phyloP scores from a whole-genome alignment of 30 jellyfish, hydroid and myxozoan genomes.

The Turritopsis dohrnii region DNA sequence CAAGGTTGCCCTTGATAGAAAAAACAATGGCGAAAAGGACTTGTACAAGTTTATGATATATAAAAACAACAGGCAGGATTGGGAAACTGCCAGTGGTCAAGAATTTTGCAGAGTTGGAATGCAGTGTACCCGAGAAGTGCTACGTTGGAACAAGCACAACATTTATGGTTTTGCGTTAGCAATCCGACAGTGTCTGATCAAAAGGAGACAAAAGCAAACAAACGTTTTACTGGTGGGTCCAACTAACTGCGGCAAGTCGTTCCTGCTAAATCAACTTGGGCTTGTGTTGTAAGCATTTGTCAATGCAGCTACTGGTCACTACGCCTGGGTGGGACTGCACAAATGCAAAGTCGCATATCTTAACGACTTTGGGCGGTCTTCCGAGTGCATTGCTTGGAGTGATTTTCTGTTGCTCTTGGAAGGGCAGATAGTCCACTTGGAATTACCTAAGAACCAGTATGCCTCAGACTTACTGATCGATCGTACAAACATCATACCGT shows the following conservation, averaged over 20 bases:
- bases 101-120: too few relatives aligned
- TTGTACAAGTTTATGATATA: too few relatives aligned
- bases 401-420: slow-evolving; percentile 27
- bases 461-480: slow-evolving; percentile 27
- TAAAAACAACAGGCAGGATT: too few relatives aligned
- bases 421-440: slow-evolving; percentile 48
- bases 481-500: slow-evolving; percentile 18
- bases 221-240: slow-evolving; percentile 1
- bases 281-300: slow-evolving; percentile 4
- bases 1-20: too few relatives aligned
- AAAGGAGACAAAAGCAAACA: not conserved
- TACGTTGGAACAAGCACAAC: not conserved
- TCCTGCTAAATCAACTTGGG: slow-evolving; percentile 28
- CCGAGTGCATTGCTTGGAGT: slow-evolving; percentile 13
- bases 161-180: not conserved
- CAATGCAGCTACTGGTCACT: slow-evolving; percentile 41
- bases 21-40: too few relatives aligned
- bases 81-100: too few relatives aligned
- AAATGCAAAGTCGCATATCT: slow-evolving; percentile 24
- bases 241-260: slow-evolving; percentile 24
- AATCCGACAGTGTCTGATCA: not conserved
- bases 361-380: slow-evolving; percentile 20
- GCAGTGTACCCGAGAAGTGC: too few relatives aligned
- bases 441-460: slow-evolving; percentile 34
- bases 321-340: slow-evolving; percentile 32